These are phyloP conservation scores for Coleophora deauratella DNA, from an alignment of 2,888 invertebrate species.

Conservation along the genomic window DNA sequence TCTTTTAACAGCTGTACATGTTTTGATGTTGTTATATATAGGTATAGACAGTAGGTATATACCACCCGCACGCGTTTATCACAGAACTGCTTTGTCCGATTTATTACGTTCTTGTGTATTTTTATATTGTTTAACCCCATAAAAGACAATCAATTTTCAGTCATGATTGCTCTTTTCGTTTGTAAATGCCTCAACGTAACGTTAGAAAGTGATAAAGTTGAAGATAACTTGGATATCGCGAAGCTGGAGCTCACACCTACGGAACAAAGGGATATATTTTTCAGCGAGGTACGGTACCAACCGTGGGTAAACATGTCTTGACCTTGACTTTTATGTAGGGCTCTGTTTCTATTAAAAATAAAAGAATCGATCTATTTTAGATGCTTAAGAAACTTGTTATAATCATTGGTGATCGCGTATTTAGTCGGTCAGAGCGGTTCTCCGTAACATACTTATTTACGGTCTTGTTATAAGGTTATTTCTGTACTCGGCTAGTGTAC, in stretches of 20 bases:
- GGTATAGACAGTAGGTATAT: conserved; percentile 35
- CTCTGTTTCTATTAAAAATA: conserved; percentile 21
- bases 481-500: conserved; percentile 16
- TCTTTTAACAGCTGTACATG: conserved; percentile 12
- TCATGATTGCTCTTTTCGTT: conserved; percentile 73
- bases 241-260: conserved; percentile 71
- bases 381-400: conserved; percentile 3
- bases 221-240: conserved; percentile 71
- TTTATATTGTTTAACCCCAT: conserved; percentile 41
- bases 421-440: conserved; percentile 18
- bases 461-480: conserved; percentile 26
- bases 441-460: conserved; percentile 23
- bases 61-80: conserved; percentile 29
- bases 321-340: conserved; percentile 53
- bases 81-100: conserved; percentile 28
- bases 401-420: conserved; percentile 5
- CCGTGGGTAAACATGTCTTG: conserved; percentile 58
- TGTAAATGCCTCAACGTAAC: conserved; percentile 86
- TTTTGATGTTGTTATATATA: conserved; percentile 21
- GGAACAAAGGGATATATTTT: conserved; percentile 78
- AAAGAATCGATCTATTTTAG: conserved; percentile 9
- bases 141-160: conserved; percentile 25
- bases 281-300: conserved; percentile 74
- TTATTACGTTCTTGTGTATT: conserved; percentile 46
- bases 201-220: conserved; percentile 75